Conservation (phyloP, 2,113 vertebrate genomes). For the Pelecanus crispus region DNA sequence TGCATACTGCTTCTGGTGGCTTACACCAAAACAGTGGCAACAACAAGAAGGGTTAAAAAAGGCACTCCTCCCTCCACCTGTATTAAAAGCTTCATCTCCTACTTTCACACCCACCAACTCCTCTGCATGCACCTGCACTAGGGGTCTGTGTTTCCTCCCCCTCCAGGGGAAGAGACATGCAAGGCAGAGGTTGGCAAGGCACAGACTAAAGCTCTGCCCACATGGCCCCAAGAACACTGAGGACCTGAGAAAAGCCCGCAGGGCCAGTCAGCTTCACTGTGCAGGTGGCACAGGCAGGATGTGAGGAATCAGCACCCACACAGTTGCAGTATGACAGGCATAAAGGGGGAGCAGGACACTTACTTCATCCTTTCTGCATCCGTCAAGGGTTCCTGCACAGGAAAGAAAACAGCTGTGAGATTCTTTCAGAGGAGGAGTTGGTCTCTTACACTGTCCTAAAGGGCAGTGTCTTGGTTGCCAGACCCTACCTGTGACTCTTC, state of each 20-base stretch:
- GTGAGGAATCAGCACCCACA: neutral
- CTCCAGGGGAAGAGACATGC: neutral
- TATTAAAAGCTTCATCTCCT: neutral
- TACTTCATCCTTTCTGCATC: constrained; percentile 92
- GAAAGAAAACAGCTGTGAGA: constrained; percentile 59
- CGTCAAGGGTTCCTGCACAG: constrained; percentile 81
- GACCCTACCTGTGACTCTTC: neutral
- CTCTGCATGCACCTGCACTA: neutral
- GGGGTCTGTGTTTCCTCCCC: neutral
- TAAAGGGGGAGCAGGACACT: constrained; percentile 57
- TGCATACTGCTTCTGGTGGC: neutral
- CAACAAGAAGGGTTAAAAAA: neutral
- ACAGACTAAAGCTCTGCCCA: constrained; percentile 6
- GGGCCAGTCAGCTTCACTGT: neutral
- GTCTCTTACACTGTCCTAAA: neutral
- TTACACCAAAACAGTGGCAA: neutral
- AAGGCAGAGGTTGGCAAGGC: neutral
- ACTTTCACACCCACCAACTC: neutral
- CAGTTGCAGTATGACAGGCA: neutral
- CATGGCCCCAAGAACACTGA: neutral
- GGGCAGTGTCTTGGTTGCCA: neutral
- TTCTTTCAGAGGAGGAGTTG: neutral
- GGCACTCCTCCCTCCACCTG: neutral
- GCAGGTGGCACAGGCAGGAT: neutral
- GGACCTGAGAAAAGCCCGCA: neutral